A percentile compares a stretch with the other conserved stretches of the same genome.
Conservation (phyloP, 2,797 vertebrate species). For the Spatula versicolor region DNA sequence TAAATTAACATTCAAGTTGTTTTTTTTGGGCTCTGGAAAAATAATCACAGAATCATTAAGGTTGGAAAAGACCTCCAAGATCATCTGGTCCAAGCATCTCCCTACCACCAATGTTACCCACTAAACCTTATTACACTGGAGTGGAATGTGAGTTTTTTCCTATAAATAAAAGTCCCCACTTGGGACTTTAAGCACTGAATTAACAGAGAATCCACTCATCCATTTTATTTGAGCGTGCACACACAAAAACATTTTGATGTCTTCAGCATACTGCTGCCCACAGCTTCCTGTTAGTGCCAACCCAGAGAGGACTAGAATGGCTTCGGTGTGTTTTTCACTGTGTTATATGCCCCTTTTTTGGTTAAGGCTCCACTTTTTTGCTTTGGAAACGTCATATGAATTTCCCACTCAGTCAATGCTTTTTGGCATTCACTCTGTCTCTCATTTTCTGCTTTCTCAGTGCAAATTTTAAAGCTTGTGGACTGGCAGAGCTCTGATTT, state of each 20-base stretch:
- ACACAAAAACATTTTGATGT: fast-evolving
- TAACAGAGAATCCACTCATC: background rate
- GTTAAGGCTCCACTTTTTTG: background rate
- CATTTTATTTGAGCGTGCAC: background rate
- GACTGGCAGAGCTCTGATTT: background rate
- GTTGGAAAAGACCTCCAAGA: too few species aligned
- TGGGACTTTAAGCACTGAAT: background rate
- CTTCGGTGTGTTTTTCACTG: background rate
- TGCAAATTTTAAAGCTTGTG: background rate
- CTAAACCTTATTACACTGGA: background rate
- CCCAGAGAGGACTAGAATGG: background rate
- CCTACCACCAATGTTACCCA: too few species aligned
- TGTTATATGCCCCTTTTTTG: background rate
- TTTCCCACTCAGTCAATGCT: background rate
- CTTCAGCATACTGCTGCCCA: background rate
- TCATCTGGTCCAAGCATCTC: too few species aligned
- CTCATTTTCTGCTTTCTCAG: background rate
- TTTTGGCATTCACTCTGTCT: background rate
- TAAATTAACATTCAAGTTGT: background rate
- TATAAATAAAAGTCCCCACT: background rate
- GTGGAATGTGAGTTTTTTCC: background rate
- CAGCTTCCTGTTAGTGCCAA: background rate
- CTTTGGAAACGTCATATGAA: background rate
- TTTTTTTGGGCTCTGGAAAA: background rate
- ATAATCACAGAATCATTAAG: background rate